A percentile compares a stretch with the other conserved stretches of the same genome.
These are phyloP conservation scores for Hypomecis punctinalis DNA, from an alignment of 2,888 invertebrate species.

Conservation along the genomic window DNA sequence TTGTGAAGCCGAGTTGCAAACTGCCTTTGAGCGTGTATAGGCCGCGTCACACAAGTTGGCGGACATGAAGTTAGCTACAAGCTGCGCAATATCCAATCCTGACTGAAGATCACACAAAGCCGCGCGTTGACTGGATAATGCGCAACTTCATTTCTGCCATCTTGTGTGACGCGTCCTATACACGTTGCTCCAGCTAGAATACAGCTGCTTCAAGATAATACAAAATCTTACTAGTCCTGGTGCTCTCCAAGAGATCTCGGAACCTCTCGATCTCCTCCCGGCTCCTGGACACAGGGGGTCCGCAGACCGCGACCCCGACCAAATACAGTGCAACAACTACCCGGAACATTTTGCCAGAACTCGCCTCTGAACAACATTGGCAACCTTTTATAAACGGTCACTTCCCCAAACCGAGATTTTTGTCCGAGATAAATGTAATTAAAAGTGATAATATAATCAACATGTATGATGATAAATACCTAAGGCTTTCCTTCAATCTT, in stretches of 20 bases:
- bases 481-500: no score
- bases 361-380: background rate
- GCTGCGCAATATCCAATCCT: no score
- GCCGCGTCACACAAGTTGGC: no score
- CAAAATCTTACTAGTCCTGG: constrained; percentile 50
- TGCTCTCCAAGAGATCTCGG: constrained; percentile 53
- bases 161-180: no score
- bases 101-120: no score
- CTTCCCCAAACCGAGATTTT: background rate
- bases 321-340: constrained; percentile 45
- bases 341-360: constrained; percentile 47
- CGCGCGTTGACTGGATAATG: no score
- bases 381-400: constrained; percentile 19
- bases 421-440: constrained; percentile 16
- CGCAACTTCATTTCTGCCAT: no score
- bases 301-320: constrained; percentile 48
- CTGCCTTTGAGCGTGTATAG: no score
- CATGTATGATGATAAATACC: constrained; percentile 11
- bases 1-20: no score
- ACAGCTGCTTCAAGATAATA: no score
- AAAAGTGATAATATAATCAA: constrained; percentile 16
- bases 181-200: no score
- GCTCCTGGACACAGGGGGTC: constrained; percentile 51
- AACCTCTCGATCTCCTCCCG: constrained; percentile 58
- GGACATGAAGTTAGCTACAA: no score